Conservation (phyloP, 2,113 vertebrate species). For the Phycodurus eques region DNA sequence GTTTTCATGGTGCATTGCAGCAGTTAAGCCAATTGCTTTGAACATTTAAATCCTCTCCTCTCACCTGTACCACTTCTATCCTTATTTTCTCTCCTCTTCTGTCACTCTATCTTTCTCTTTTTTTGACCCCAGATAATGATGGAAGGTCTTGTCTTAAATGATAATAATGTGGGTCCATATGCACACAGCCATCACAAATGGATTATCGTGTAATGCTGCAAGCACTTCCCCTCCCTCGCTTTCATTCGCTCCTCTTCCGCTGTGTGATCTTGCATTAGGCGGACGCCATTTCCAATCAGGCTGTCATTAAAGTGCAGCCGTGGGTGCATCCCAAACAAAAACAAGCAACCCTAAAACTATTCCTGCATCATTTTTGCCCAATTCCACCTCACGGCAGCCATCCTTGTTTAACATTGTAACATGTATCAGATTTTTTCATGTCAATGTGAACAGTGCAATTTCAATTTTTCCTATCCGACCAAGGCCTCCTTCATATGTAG, state of each 20-base stretch:
- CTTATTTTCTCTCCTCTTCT: slow-evolving; percentile 44
- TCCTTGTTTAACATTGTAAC: slow-evolving; percentile 18
- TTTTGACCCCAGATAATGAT: slow-evolving; percentile 58
- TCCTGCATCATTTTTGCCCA: background rate
- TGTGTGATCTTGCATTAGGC: slow-evolving; percentile 36
- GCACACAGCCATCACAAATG: slow-evolving; percentile 59
- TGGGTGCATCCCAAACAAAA: slow-evolving; percentile 54
- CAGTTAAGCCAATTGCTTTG: slow-evolving; percentile 53
- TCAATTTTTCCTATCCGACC: too few relatives aligned
- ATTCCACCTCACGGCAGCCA: slow-evolving; percentile 2
- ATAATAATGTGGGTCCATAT: slow-evolving; percentile 58
- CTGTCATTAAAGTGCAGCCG: slow-evolving; percentile 65
- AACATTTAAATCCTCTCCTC: slow-evolving; percentile 60
- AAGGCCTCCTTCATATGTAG: too few relatives aligned
- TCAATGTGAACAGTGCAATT: too few relatives aligned
- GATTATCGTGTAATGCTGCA: slow-evolving; percentile 53
- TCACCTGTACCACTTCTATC: slow-evolving; percentile 47
- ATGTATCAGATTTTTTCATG: too few relatives aligned
- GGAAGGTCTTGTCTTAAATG: slow-evolving; percentile 55
- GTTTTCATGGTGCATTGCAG: slow-evolving; percentile 48
- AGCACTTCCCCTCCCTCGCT: slow-evolving; percentile 34
- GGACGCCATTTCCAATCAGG: slow-evolving; percentile 52
- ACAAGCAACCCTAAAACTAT: slow-evolving; percentile 39
- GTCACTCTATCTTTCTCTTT: slow-evolving; percentile 24
- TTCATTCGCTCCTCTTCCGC: slow-evolving; percentile 27